Conservation (phyloP, 2,797 vertebrate genomes). For the Gymnocypris eckloni region DNA sequence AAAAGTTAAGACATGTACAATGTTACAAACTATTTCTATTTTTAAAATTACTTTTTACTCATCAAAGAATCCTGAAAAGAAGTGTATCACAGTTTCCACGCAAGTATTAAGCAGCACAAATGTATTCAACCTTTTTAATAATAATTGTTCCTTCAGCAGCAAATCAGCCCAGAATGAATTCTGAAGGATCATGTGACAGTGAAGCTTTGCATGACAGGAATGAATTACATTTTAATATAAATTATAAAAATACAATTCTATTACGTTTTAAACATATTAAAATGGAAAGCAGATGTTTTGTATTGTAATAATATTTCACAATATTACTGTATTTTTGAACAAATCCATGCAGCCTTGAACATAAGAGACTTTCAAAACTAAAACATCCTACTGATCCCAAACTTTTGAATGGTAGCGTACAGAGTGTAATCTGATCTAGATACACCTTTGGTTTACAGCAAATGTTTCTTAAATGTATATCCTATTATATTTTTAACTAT, state of each 20-base stretch:
- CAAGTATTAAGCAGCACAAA: neutral
- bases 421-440: neutral
- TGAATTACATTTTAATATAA: neutral
- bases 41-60: too few relatives aligned
- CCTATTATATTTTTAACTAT: neutral
- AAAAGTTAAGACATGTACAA: neutral
- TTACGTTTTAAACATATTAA: neutral
- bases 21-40: neutral
- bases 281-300: neutral
- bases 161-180: neutral
- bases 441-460: neutral
- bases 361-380: neutral
- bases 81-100: neutral
- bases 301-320: neutral
- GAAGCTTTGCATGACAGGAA: neutral
- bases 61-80: neutral
- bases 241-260: too few relatives aligned
- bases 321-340: neutral
- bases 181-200: neutral
- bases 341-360: neutral
- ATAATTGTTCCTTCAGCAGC: neutral
- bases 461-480: neutral
- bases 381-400: neutral
- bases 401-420: neutral
- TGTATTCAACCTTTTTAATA: neutral